A percentile compares a stretch with the other conserved stretches of the same genome.
These are phyloP conservation scores for Tachina lurida DNA, from an alignment of 2,888 invertebrate genomes.

Conservation along the genomic window DNA sequence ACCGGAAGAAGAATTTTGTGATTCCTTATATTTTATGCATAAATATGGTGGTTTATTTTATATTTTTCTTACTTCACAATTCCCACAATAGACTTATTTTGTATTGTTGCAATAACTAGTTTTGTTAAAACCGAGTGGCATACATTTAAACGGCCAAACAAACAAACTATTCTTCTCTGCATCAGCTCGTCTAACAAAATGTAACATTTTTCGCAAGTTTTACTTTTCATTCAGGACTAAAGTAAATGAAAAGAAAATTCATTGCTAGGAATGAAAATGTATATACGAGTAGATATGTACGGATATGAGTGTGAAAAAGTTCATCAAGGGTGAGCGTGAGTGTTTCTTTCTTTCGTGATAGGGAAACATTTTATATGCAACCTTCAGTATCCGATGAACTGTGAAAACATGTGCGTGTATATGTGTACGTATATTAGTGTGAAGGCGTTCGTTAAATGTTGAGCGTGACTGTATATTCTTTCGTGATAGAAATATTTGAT, in stretches of 20 bases:
- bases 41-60: conserved; percentile 23
- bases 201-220: conserved; percentile 32
- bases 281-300: too few relatives aligned
- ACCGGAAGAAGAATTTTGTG: conserved; percentile 54
- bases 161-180: conserved; percentile 12
- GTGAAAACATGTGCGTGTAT: not conserved
- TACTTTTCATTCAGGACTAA: conserved; percentile 23
- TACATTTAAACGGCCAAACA: conserved; percentile 37
- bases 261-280: not conserved
- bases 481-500: too few relatives aligned
- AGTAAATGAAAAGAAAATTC: conserved; percentile 25
- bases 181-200: conserved; percentile 19
- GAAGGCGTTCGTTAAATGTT: too few relatives aligned
- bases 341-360: too few relatives aligned
- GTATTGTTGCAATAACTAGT: conserved; percentile 18
- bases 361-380: too few relatives aligned
- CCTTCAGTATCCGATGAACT: too few relatives aligned
- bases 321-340: too few relatives aligned
- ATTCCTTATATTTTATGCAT: conserved; percentile 19
- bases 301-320: too few relatives aligned
- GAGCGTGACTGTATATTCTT: too few relatives aligned
- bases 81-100: conserved; percentile 23
- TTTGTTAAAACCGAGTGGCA: conserved; percentile 30
- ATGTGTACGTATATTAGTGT: too few relatives aligned
- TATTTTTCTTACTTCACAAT: not conserved